Evolutionary conservation across 2,113 vertebrate genomes (phyloP).

Genomic region (Nanorana parkeri): DNA sequence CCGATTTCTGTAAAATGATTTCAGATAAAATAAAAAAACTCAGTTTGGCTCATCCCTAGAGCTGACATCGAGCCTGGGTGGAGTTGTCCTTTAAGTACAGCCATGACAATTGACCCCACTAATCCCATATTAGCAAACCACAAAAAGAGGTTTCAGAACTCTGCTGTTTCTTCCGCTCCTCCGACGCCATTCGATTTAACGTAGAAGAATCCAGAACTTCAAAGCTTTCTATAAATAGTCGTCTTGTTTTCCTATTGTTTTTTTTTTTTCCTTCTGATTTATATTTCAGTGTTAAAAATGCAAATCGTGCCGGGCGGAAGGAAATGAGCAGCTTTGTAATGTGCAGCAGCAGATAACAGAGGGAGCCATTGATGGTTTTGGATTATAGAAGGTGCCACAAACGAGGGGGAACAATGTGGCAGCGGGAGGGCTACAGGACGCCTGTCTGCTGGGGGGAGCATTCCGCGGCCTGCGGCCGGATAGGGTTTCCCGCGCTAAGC

Average conservation of each 20-base stretch:
- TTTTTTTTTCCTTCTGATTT: slow-evolving; percentile 9
- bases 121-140: too few relatives aligned
- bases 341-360: not conserved
- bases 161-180: not conserved
- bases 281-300: slow-evolving; percentile 28
- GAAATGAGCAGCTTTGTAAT: not conserved
- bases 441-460: not conserved
- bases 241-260: slow-evolving; percentile 19
- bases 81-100: too few relatives aligned
- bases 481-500: not conserved
- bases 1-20: too few relatives aligned
- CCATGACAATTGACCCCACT: not conserved
- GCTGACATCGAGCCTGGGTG: too few relatives aligned
- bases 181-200: not conserved
- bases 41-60: too few relatives aligned
- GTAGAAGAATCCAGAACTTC: slow-evolving; percentile 10
- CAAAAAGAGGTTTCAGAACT: not conserved
- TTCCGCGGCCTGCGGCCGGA: not conserved
- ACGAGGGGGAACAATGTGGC: not conserved
- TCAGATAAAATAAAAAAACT: too few relatives aligned
- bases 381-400: not conserved
- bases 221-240: slow-evolving; percentile 26
- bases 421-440: too few relatives aligned
- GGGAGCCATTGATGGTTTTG: not conserved
- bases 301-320: not conserved